phyloP scores from a whole-genome alignment of 2,797 vertebrate species.

The Melanotaenia pygmaea region DNA sequence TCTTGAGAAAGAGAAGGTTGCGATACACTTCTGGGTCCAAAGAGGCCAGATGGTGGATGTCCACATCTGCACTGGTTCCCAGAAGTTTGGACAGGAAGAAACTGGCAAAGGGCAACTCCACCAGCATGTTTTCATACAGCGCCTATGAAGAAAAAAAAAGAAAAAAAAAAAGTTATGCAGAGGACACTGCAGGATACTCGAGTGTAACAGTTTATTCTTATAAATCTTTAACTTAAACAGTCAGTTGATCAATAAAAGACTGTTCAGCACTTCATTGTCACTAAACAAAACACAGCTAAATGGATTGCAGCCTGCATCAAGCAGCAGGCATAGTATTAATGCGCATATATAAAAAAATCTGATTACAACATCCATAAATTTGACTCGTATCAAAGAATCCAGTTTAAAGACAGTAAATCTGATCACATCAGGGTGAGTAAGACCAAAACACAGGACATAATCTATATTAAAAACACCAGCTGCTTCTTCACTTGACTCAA shows the following conservation, averaged over 20 bases:
- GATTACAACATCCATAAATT: slow-evolving; percentile 38
- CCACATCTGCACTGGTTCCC: slow-evolving; percentile 96
- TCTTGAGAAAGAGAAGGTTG: slow-evolving; percentile 98
- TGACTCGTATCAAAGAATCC: slow-evolving; percentile 35
- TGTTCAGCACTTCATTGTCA: slow-evolving; percentile 8
- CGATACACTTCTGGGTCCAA: slow-evolving; percentile 97
- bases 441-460: slow-evolving; percentile 58
- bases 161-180: slow-evolving; percentile 4
- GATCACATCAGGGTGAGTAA: slow-evolving; percentile 45
- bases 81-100: slow-evolving; percentile 98
- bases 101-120: slow-evolving; percentile 96
- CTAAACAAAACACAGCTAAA: slow-evolving; percentile 51
- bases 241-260: background rate
- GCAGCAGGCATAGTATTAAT: slow-evolving; percentile 13
- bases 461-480: slow-evolving; percentile 63
- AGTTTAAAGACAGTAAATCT: slow-evolving; percentile 36
- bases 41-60: slow-evolving; percentile 97
- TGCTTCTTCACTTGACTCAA: slow-evolving; percentile 78
- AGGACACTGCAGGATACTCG: slow-evolving; percentile 14
- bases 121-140: slow-evolving; percentile 98
- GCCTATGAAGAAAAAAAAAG: slow-evolving; percentile 79
- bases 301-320: slow-evolving; percentile 18
- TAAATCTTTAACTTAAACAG: slow-evolving; percentile 5
- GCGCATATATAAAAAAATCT: slow-evolving; percentile 37
- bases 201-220: background rate